Evolutionary conservation across 2,113 vertebrate genomes (phyloP).

Genomic region (Crocuta crocuta): DNA sequence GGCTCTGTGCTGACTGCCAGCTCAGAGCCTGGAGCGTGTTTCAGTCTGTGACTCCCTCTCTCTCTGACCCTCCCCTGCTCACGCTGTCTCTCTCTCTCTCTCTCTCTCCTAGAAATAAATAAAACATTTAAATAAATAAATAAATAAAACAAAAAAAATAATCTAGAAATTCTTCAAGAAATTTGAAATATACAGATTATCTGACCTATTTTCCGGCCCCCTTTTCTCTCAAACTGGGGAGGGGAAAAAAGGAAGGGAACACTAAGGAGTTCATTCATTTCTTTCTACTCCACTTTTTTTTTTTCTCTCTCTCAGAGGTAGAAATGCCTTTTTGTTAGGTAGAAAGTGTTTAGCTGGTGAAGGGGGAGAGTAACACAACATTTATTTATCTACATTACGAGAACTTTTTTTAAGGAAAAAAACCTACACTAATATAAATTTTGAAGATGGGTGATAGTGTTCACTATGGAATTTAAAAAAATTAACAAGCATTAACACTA

Average conservation of each 20-base stretch:
- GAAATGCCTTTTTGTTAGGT: constrained; percentile 18
- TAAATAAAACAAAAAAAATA: too few species aligned
- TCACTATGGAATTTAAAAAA: neutral
- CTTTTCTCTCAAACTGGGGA: neutral
- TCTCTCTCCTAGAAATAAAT: too few species aligned
- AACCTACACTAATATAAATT: neutral
- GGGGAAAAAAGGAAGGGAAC: neutral
- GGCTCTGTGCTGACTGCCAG: too few species aligned
- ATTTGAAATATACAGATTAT: neutral
- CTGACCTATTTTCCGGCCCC: neutral
- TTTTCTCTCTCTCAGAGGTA: neutral
- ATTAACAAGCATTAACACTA: neutral
- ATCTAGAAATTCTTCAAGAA: constrained; percentile 20
- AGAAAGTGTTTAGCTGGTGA: neutral
- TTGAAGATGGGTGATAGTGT: constrained; percentile 52
- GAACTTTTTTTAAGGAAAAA: neutral
- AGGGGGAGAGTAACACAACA: neutral
- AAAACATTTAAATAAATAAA: too few species aligned
- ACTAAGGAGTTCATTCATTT: neutral
- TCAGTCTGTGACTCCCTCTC: too few species aligned
- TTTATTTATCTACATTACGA: constrained; percentile 17
- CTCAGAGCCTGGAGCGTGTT: too few species aligned
- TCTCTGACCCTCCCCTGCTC: too few species aligned
- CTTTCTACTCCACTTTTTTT: neutral
- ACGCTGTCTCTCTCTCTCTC: too few species aligned